Conservation (phyloP, 2,888 invertebrate genomes). For the Tethea ocularis region DNA sequence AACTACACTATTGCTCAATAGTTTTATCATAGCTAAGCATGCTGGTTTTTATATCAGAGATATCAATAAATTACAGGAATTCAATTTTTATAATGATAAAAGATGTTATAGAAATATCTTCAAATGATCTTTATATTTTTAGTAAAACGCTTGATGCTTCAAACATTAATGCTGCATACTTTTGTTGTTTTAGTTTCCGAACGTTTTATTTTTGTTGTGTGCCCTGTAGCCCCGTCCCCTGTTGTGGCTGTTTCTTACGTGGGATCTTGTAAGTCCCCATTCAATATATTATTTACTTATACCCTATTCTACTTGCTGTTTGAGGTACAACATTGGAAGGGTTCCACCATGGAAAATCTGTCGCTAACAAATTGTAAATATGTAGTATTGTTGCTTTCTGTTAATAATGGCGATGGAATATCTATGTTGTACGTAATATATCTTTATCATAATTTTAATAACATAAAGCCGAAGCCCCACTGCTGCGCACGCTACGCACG, state of each 20-base stretch:
- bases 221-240: slow-evolving; percentile 78
- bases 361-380: slow-evolving; percentile 13
- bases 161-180: slow-evolving; percentile 14
- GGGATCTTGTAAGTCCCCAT: slow-evolving; percentile 81
- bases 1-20: no score
- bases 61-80: no score
- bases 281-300: slow-evolving; percentile 46
- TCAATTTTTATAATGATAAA: no score
- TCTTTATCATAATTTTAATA: neutral
- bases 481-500: no score
- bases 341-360: slow-evolving; percentile 30
- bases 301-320: slow-evolving; percentile 12
- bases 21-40: no score
- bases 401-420: slow-evolving; percentile 5
- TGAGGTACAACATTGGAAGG: slow-evolving; percentile 4
- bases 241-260: slow-evolving; percentile 83
- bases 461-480: no score
- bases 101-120: neutral
- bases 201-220: slow-evolving; percentile 71
- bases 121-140: slow-evolving; percentile 11
- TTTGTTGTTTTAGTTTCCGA: slow-evolving; percentile 39
- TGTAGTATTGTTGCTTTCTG: slow-evolving; percentile 20
- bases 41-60: no score
- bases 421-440: neutral
- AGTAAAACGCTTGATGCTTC: slow-evolving; percentile 15